These are phyloP conservation scores for Cephus sareptanus DNA, from an alignment of 2,888 invertebrate genomes.

Conservation along the genomic window DNA sequence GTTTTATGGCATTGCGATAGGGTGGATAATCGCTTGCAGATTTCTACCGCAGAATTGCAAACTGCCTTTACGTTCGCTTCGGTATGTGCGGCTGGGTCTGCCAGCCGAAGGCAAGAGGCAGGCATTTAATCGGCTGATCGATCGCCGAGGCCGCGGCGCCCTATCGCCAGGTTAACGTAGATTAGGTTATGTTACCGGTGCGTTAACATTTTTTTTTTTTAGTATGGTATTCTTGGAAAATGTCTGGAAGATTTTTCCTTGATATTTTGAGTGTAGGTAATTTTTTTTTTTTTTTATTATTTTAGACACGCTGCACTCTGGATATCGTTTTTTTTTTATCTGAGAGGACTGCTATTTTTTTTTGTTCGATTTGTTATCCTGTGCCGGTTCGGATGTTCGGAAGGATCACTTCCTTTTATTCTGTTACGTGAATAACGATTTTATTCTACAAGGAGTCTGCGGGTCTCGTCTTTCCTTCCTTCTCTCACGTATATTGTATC, in stretches of 20 bases:
- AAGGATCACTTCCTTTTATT: not conserved
- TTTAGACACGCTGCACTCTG: not conserved
- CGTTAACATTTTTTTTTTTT: not conserved
- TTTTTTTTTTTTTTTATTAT: not conserved
- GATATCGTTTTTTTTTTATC: not conserved
- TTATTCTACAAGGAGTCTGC: not conserved
- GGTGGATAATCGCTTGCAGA: not conserved
- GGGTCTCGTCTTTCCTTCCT: not conserved
- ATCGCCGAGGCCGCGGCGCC: not conserved
- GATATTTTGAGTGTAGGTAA: not conserved
- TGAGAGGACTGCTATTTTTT: not conserved
- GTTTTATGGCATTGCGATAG: not conserved
- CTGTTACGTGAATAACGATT: not conserved
- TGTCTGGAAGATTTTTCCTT: not conserved
- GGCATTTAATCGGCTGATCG: constrained; percentile 7
- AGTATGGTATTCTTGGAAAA: not conserved
- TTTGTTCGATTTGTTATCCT: not conserved
- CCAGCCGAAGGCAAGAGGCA: not conserved
- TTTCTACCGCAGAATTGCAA: not conserved
- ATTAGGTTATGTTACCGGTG: not conserved
- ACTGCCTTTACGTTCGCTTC: not conserved
- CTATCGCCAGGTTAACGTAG: not conserved
- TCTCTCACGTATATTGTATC: not conserved
- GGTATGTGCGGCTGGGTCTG: not conserved
- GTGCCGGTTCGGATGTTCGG: not conserved